phyloP scores from a whole-genome alignment of 2,888 invertebrate species.

The Macaria notata region DNA sequence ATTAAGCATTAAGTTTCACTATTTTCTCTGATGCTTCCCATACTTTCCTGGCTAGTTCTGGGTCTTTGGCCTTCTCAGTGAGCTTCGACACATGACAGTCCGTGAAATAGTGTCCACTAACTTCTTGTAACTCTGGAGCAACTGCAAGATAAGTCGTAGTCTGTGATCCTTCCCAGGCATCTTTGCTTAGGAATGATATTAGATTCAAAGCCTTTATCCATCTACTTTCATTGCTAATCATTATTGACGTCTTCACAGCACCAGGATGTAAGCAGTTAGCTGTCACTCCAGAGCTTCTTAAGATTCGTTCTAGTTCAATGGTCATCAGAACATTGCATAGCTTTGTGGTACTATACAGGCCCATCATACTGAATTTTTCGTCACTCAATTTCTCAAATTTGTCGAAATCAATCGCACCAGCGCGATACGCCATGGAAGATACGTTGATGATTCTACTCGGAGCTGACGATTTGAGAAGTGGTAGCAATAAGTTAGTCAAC shows the following conservation, averaged over 20 bases:
- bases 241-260: slow-evolving; percentile 73
- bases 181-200: slow-evolving; percentile 73
- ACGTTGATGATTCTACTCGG: slow-evolving; percentile 70
- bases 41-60: slow-evolving; percentile 78
- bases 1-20: slow-evolving; percentile 23
- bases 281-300: slow-evolving; percentile 87
- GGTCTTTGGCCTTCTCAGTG: slow-evolving; percentile 69
- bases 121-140: slow-evolving; percentile 76
- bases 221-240: slow-evolving; percentile 54
- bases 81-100: slow-evolving; percentile 72
- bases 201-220: slow-evolving; percentile 47
- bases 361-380: slow-evolving; percentile 26
- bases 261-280: slow-evolving; percentile 92
- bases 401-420: slow-evolving; percentile 49
- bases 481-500: slow-evolving; percentile 83
- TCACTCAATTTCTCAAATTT: slow-evolving; percentile 47
- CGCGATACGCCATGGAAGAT: slow-evolving; percentile 53
- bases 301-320: slow-evolving; percentile 84
- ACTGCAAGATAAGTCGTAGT: slow-evolving; percentile 81
- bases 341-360: slow-evolving; percentile 81
- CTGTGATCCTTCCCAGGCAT: slow-evolving; percentile 63
- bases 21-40: slow-evolving; percentile 82
- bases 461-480: slow-evolving; percentile 61
- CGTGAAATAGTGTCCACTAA: slow-evolving; percentile 84
- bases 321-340: slow-evolving; percentile 85